Percentiles rank a stretch among this genome's conserved stretches.
phyloP scores from a whole-genome alignment of 2,888 invertebrate genomes.

The Diplazon laetatorius region DNA sequence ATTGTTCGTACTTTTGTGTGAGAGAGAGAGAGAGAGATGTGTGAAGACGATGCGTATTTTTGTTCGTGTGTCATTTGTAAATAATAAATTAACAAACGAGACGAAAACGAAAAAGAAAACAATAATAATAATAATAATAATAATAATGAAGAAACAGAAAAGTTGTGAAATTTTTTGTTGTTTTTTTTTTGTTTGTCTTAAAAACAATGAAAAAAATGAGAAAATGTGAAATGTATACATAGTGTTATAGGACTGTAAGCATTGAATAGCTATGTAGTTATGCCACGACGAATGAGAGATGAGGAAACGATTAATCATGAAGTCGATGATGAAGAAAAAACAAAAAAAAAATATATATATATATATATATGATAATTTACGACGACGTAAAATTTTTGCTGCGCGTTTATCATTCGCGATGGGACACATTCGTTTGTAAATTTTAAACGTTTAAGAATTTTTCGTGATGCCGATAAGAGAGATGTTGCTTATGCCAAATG shows the following conservation, averaged over 20 bases:
- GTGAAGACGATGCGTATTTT: slow-evolving; percentile 61
- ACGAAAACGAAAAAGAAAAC: slow-evolving; percentile 29
- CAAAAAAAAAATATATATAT: too few relatives aligned
- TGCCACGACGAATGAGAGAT: slow-evolving; percentile 24
- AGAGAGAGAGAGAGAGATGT: too few relatives aligned
- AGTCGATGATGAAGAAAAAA: background rate
- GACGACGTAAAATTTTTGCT: slow-evolving; percentile 31
- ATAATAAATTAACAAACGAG: slow-evolving; percentile 58
- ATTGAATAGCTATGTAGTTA: slow-evolving; percentile 41
- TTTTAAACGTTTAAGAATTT: slow-evolving; percentile 56
- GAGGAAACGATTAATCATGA: slow-evolving; percentile 16
- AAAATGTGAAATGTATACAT: slow-evolving; percentile 35
- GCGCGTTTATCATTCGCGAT: slow-evolving; percentile 46
- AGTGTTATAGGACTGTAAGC: slow-evolving; percentile 33
- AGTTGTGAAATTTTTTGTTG: slow-evolving; percentile 34
- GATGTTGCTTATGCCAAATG: slow-evolving; percentile 65
- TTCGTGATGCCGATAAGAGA: slow-evolving; percentile 63
- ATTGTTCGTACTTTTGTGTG: slow-evolving; percentile 55
- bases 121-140: slow-evolving; percentile 14
- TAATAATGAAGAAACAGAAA: slow-evolving; percentile 13
- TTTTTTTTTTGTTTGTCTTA: too few relatives aligned
- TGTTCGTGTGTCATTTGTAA: slow-evolving; percentile 66
- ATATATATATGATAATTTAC: background rate
- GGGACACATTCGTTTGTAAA: slow-evolving; percentile 43
- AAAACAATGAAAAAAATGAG: slow-evolving; percentile 28